Conservation (phyloP, 2,888 invertebrate genomes). For the Sesia apiformis region DNA sequence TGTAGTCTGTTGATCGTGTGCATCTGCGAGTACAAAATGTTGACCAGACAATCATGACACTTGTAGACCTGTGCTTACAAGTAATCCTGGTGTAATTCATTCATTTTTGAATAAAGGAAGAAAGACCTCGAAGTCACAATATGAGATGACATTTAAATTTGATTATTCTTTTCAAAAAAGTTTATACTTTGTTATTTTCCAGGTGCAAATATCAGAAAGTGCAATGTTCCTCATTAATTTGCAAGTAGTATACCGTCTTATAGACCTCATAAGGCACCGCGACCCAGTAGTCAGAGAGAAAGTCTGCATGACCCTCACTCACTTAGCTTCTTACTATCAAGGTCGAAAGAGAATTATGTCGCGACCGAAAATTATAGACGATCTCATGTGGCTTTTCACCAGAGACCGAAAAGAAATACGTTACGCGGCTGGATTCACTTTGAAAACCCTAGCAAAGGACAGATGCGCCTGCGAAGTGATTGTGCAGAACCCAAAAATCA, state of each 20-base stretch:
- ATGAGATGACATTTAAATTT: too few species aligned
- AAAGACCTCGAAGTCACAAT: too few species aligned
- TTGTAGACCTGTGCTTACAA: too few species aligned
- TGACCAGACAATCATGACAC: too few species aligned
- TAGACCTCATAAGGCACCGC: slow-evolving; percentile 40
- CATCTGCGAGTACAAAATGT: too few species aligned
- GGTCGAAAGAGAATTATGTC: slow-evolving; percentile 42
- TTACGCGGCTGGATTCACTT: slow-evolving; percentile 46
- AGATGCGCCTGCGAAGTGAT: slow-evolving; percentile 38
- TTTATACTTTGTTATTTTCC: slow-evolving; percentile 7
- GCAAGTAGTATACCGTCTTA: slow-evolving; percentile 46
- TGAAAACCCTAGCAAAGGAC: slow-evolving; percentile 37
- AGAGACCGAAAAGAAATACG: slow-evolving; percentile 53
- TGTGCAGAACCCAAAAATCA: slow-evolving; percentile 28
- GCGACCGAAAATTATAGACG: slow-evolving; percentile 32
- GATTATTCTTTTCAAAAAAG: too few species aligned
- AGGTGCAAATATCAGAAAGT: slow-evolving; percentile 57
- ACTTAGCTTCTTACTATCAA: slow-evolving; percentile 38
- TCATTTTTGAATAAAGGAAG: too few species aligned
- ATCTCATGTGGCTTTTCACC: slow-evolving; percentile 40
- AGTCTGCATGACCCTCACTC: slow-evolving; percentile 40
- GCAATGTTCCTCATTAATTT: slow-evolving; percentile 46
- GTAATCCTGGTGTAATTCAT: too few species aligned
- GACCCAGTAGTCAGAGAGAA: slow-evolving; percentile 54
- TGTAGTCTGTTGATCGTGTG: too few species aligned